Evolutionary conservation across 37 sponge, comb jelly and placozoan species (phyloP).

Genomic region (Axinella damicornis): DNA sequence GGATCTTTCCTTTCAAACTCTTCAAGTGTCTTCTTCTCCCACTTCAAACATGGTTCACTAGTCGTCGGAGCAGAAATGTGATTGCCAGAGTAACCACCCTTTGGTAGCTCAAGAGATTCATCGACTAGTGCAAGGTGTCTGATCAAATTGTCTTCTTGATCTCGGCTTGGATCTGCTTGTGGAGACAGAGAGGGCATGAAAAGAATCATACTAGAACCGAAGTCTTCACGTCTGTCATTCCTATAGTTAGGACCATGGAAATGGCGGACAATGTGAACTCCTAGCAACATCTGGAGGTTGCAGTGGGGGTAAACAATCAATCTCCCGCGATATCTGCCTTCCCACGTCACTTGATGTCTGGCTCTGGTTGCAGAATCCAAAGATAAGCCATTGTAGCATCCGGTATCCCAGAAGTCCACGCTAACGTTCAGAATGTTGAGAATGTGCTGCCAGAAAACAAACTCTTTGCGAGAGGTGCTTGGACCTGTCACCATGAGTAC

Average conservation of each 20-base stretch:
- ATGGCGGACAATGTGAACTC: slow-evolving; percentile 57
- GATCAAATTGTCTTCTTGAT: slow-evolving; percentile 20
- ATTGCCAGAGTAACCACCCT: slow-evolving; percentile 42
- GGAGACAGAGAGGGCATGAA: slow-evolving; percentile 28
- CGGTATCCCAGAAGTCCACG: slow-evolving; percentile 76
- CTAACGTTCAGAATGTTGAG: slow-evolving; percentile 40
- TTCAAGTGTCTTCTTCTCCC: slow-evolving; percentile 53
- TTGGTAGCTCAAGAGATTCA: slow-evolving; percentile 19
- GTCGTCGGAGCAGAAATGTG: slow-evolving; percentile 8
- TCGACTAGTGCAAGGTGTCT: slow-evolving; percentile 36
- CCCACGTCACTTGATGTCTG: slow-evolving; percentile 63
- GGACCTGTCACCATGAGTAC: slow-evolving; percentile 67
- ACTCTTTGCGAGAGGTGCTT: slow-evolving; percentile 45
- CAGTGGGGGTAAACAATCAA: slow-evolving; percentile 74
- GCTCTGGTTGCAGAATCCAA: slow-evolving; percentile 24
- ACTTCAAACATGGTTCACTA: neutral
- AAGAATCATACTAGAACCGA: slow-evolving; percentile 52
- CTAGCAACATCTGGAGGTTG: slow-evolving; percentile 19
- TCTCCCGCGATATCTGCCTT: slow-evolving; percentile 50
- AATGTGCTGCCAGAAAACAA: slow-evolving; percentile 76
- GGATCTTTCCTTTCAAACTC: slow-evolving; percentile 44
- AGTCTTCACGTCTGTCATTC: neutral
- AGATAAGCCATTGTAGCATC: slow-evolving; percentile 73
- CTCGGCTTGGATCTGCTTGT: neutral
- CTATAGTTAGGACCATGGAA: slow-evolving; percentile 46